phyloP scores from a whole-genome alignment of 37 sponge, comb jelly and placozoan genomes.

The Ianthella basta region DNA sequence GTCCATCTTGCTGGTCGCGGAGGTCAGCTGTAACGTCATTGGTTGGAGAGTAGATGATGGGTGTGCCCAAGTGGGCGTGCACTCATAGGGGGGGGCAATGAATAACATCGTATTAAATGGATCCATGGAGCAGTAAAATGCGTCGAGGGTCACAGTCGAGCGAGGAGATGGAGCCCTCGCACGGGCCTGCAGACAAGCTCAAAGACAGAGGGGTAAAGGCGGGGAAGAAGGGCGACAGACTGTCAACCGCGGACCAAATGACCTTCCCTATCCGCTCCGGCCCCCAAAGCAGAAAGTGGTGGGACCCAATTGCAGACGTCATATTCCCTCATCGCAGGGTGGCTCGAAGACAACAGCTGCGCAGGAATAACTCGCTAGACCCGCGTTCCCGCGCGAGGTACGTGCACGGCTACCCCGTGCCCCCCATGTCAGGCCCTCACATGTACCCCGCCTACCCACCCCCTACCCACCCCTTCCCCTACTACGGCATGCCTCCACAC shows the following conservation, averaged over 20 bases:
- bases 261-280: background rate
- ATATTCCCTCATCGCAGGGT: constrained; percentile 16
- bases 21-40: background rate
- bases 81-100: background rate
- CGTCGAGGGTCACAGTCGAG: too few relatives aligned
- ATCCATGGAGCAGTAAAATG: background rate
- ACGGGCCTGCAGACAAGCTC: too few relatives aligned
- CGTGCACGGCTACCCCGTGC: background rate
- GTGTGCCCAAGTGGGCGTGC: too few relatives aligned
- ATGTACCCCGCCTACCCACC: constrained; percentile 17
- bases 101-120: background rate
- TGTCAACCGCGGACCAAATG: background rate
- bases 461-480: background rate
- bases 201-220: too few relatives aligned
- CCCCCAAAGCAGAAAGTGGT: constrained; percentile 9
- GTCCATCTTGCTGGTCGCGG: constrained; percentile 11
- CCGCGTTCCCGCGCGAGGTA: background rate
- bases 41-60: background rate
- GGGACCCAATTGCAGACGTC: constrained; percentile 33
- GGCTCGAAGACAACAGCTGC: background rate
- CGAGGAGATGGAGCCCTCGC: too few relatives aligned
- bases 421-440: background rate
- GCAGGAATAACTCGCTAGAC: background rate
- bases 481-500: background rate
- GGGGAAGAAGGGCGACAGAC: background rate